Evolutionary conservation across 2,113 vertebrate genomes (phyloP).

Genomic region (Tinamus guttatus): DNA sequence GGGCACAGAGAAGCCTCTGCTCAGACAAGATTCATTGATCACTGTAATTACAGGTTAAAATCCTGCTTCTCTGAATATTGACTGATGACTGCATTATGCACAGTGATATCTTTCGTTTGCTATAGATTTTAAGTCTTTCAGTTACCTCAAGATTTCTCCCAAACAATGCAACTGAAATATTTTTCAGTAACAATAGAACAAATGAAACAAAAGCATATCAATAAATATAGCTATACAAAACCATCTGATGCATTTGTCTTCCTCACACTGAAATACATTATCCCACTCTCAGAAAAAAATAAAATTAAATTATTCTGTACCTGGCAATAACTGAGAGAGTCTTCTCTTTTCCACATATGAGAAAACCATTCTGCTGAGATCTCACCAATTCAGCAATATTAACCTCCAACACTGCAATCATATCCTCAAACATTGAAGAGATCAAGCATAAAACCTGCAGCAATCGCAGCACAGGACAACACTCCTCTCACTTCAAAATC

Average conservation of each 20-base stretch:
- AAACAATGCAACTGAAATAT: neutral
- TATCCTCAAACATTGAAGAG: constrained; percentile 82
- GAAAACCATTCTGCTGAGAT: constrained; percentile 1
- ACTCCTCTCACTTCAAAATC: neutral
- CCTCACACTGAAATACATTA: neutral
- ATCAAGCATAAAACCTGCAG: constrained; percentile 82
- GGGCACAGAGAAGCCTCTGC: neutral
- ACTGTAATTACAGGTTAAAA: neutral
- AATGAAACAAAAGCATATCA: neutral
- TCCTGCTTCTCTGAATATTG: neutral
- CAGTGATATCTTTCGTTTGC: neutral
- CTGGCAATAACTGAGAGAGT: constrained; percentile 82
- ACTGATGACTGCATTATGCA: neutral
- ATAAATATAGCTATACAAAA: neutral
- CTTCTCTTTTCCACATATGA: neutral
- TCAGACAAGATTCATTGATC: neutral
- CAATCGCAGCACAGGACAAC: neutral
- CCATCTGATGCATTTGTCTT: neutral
- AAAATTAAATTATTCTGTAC: constrained; percentile 60
- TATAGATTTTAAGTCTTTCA: neutral
- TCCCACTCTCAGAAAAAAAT: neutral
- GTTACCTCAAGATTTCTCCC: neutral
- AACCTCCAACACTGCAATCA: constrained; percentile 79
- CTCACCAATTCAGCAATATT: constrained; percentile 4
- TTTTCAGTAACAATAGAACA: neutral